Conservation (phyloP, 2,888 invertebrate genomes). For the Boloria euphrosyne region DNA sequence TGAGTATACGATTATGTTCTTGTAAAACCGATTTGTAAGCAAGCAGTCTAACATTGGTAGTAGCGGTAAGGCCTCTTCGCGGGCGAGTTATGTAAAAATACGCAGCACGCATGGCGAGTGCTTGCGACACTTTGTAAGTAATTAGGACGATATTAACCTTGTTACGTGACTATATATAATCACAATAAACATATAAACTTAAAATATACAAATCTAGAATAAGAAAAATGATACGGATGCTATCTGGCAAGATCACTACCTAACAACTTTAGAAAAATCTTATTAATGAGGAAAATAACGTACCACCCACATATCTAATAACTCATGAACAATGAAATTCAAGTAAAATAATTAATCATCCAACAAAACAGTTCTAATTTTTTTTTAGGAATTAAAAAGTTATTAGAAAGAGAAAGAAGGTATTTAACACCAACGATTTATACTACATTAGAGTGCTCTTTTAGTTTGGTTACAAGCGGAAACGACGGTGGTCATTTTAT, state of each 20-base stretch:
- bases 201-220: neutral
- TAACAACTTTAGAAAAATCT: too few relatives aligned
- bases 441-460: conserved; percentile 15
- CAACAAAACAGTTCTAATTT: too few relatives aligned
- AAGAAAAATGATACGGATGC: too few relatives aligned
- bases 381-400: conserved; percentile 9
- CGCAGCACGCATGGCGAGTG: conserved; percentile 22
- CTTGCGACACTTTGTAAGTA: conserved; percentile 26
- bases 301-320: too few relatives aligned
- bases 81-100: conserved; percentile 27
- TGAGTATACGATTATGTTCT: neutral
- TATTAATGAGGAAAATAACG: too few relatives aligned
- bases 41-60: conserved; percentile 12
- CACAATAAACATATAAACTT: conserved; percentile 9
- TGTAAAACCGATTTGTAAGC: conserved; percentile 22
- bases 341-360: too few relatives aligned
- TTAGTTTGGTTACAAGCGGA: conserved; percentile 19
- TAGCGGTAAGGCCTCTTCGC: conserved; percentile 5
- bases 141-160: conserved; percentile 22
- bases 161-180: conserved; percentile 15
- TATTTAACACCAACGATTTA: conserved; percentile 15
- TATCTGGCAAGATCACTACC: too few relatives aligned
- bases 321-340: too few relatives aligned
- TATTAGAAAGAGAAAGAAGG: neutral
- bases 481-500: conserved; percentile 15